Base-by-base conservation (phyloP, 2,888 invertebrate genomes). In the Teleogryllus oceanicus region DNA sequence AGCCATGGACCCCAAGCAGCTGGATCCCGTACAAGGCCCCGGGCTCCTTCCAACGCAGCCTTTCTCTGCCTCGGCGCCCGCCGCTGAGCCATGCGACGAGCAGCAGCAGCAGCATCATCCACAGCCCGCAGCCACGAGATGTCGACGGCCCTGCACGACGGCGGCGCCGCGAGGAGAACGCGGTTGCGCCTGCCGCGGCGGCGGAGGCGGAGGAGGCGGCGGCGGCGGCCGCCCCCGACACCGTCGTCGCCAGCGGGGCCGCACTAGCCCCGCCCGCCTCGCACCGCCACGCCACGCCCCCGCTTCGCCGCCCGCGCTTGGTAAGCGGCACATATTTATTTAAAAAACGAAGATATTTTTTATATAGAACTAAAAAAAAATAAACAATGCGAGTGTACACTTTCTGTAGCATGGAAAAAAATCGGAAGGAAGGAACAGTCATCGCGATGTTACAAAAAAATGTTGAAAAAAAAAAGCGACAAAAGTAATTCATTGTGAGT, bases 21-120 rank as follows among this genome's bases (percentile, higher is more conserved):
- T 77, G 49, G 77, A 77, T 20, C 77, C 77, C 49, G 37, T 77
- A 77, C 77, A 49, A n/a, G 62, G 16, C n/a, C 62, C n/a, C 62
- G 16, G 62, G n/a, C n/a, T n/a, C n/a, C n/a, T n/a, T n/a, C n/a
- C n/a, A n/a, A n/a, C n/a, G n/a, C n/a, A n/a, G n/a, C n/a, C n/a
- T n/a, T n/a, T n/a, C n/a, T n/a, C n/a, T n/a, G n/a, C n/a, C n/a
- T 24, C 24, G 24, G 24, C 24, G 24, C 24, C 24, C 24, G 8
- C 37, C 37, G 8, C 8, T 37, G 37, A 37, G 37, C 37, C 37
- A 37, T 37, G 37, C 8, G 37, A 37, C 37, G 37, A 37, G 37
- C 37, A 37, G 5, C 37, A 8, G 4, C 37, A 37, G 4, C 37
- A 37, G 8, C 37, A 37, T 37, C 37, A 37, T 37, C 37, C 1